phyloP scores from a whole-genome alignment of 2,113 vertebrate genomes.

The Rhombomys opimus region DNA sequence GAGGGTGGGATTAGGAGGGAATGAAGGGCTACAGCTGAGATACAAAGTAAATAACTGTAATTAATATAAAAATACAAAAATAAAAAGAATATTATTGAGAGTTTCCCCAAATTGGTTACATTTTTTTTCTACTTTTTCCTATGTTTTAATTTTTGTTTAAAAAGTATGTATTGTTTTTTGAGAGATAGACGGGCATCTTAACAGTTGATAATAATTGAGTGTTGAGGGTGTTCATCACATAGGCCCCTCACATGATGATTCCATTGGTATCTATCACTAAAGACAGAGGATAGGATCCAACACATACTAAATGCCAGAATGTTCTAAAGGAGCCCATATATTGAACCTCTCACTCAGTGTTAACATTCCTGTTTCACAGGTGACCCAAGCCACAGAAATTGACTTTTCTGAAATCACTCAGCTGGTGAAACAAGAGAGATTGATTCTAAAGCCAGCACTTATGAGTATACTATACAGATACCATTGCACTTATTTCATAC shows the following conservation, averaged over 20 bases:
- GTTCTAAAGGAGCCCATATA: not conserved
- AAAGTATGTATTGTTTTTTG: not conserved
- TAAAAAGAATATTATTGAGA: not conserved
- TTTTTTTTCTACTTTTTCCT: constrained; percentile 2
- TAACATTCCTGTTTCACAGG: not conserved
- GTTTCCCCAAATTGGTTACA: not conserved
- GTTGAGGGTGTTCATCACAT: not conserved
- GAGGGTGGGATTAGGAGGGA: too few relatives aligned
- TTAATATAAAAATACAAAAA: too few relatives aligned
- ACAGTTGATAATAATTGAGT: not conserved
- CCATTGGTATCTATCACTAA: not conserved
- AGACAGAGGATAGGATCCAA: not conserved
- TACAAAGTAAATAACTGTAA: too few relatives aligned
- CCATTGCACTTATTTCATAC: not conserved
- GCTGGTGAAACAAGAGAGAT: not conserved
- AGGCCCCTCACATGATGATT: not conserved
- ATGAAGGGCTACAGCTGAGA: too few relatives aligned
- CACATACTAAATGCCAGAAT: not conserved
- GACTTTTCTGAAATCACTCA: constrained; percentile 10
- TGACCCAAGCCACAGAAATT: not conserved
- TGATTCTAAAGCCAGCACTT: not conserved
- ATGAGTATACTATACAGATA: not conserved
- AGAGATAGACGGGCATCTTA: not conserved
- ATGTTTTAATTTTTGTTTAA: constrained; percentile 41
- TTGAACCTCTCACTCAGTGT: not conserved